A percentile compares a stretch with the other conserved stretches of the same genome.
phyloP scores from a whole-genome alignment of 2,113 vertebrate species.

The Taxidea taxus region DNA sequence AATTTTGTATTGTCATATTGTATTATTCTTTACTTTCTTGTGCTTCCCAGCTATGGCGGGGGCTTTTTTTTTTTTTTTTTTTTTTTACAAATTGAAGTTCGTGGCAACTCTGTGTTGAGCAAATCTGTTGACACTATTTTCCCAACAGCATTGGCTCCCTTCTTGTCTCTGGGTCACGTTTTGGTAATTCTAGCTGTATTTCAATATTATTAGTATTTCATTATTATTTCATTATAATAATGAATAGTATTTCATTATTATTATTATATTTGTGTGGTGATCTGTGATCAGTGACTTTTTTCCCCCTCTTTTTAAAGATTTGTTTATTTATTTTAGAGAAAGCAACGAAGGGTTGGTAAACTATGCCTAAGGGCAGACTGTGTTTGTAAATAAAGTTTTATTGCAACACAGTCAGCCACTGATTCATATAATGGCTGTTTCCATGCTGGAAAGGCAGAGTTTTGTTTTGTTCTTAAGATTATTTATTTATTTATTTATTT shows the following conservation, averaged over 20 bases:
- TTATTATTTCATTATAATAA: neutral
- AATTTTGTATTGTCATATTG: neutral
- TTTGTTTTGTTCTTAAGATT: too few species aligned
- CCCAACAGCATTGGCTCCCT: neutral
- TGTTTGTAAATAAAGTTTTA: conserved; percentile 7
- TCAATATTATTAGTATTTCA: neutral
- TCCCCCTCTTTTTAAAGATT: neutral
- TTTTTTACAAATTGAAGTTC: neutral
- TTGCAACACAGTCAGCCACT: neutral
- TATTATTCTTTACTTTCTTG: neutral
- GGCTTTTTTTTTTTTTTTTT: too few species aligned
- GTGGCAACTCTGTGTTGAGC: neutral
- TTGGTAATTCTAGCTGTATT: neutral
- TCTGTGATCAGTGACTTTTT: neutral
- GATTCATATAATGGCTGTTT: neutral
- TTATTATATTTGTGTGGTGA: neutral
- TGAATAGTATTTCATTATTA: neutral
- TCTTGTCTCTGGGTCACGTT: neutral
- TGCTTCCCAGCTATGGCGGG: neutral
- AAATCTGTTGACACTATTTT: neutral
- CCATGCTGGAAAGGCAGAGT: neutral
- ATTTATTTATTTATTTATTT: too few species aligned
- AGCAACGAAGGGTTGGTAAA: neutral
- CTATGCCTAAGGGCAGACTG: neutral
- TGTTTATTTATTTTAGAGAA: neutral